Base-by-base conservation (phyloP, 2,797 vertebrate species). In the Anniella stebbinsi region DNA sequence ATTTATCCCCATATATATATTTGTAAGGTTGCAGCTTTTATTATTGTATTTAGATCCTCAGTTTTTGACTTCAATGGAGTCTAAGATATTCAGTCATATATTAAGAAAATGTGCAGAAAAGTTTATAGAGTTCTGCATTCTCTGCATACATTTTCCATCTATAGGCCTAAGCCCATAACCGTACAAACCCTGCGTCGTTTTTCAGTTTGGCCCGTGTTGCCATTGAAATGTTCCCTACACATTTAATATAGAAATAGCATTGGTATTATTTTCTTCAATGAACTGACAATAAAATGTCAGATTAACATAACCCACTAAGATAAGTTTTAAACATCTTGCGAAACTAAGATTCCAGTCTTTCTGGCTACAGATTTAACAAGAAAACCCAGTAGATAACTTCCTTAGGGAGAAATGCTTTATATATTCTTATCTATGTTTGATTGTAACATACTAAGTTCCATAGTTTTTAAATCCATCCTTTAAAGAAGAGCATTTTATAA, bases 401-500 rank as follows among this genome's bases (percentile, higher is more conserved):
- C 67, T 81, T 70, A n/a, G 45, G 45, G 2, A 72, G 11, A 80
- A 89, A 84, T n/a, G 21, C 54, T 89, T 91, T 87, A 63, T 91
- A 77, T 67, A 75, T 93, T 89, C 77, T 25, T 21, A 70, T 82
- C n/a, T 93, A 88, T 81, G 70, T 94, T 92, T 92, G 87, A 91
- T 81, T 94, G 2, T 70, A 94, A 91, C 86, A 87, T 72, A 33
- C 75, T 91, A 63, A 89, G 41, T 60, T 92, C 77, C 84, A 36
- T 86, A 84, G 87, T 77, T 91, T 87, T 92, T 89, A 95, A 96
- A 92, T 93, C 75, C 51, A 92, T 8, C 41, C 48, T 92, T 94
- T 93, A 92, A 36, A 89, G 91, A 92, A 80, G 67, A 94, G 57
- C 51, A 67, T 92, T 95, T 91, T 91, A 72, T 94, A 94, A 95